phyloP scores from a whole-genome alignment of 35 echinoderm and acorn worm species.

The Amphiura filiformis region DNA sequence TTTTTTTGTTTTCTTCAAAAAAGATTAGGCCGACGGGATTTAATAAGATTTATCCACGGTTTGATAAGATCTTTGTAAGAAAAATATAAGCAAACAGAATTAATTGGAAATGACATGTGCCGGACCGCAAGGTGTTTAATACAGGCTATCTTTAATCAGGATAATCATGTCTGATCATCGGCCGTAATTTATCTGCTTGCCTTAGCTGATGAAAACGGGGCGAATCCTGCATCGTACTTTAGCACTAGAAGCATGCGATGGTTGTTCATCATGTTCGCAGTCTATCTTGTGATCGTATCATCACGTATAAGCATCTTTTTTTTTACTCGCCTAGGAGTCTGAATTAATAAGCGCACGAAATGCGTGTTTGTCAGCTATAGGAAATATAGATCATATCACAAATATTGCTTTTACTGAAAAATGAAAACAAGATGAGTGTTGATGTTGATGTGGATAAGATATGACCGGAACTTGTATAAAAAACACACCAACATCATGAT shows the following conservation, averaged over 20 bases:
- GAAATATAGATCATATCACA: neutral
- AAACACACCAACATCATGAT: no score
- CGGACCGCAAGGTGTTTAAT: conserved; percentile 7
- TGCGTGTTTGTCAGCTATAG: neutral
- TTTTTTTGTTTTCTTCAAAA: no score
- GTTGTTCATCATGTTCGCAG: no score
- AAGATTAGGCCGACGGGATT: neutral
- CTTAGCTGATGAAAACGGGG: neutral
- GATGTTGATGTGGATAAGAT: neutral
- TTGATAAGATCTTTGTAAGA: neutral
- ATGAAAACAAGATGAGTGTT: neutral
- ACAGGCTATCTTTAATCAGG: neutral
- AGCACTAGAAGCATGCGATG: no score
- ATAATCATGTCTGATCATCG: neutral
- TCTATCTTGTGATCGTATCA: conserved; percentile 8
- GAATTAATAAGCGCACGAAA: neutral
- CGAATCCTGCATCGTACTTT: neutral
- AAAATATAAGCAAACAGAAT: conserved; percentile 12
- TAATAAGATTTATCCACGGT: neutral
- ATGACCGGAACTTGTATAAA: neutral
- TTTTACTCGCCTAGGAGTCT: neutral
- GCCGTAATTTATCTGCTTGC: neutral
- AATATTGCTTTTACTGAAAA: conserved; percentile 5
- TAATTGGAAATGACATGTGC: neutral
- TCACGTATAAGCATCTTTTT: neutral